Evolutionary conservation across 2,797 vertebrate genomes (phyloP).

Genomic region (Dendrocincla fuliginosa): DNA sequence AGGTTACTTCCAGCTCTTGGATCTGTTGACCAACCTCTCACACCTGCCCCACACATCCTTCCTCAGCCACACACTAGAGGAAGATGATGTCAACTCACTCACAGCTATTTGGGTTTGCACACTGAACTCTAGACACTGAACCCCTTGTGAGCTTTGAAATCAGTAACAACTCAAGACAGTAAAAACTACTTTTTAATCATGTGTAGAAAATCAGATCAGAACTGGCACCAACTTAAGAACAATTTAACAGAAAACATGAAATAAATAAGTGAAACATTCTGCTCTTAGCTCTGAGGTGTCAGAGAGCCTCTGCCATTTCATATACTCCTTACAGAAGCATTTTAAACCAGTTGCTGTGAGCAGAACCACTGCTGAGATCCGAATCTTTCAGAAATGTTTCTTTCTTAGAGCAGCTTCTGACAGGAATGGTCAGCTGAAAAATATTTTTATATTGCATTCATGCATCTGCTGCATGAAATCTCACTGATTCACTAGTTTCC

Average conservation of each 20-base stretch:
- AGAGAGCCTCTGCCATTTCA: neutral
- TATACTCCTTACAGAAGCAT: neutral
- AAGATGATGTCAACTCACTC: neutral
- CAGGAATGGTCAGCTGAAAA: neutral
- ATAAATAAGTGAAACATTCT: neutral
- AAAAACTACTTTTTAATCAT: neutral
- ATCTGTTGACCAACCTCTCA: neutral
- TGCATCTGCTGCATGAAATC: neutral
- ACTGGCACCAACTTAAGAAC: neutral
- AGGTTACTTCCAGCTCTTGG: neutral
- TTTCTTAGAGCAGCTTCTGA: neutral
- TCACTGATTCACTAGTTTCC: constrained; percentile 77
- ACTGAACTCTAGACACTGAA: neutral
- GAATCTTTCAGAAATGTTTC: neutral
- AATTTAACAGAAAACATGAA: neutral
- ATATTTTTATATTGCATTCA: neutral
- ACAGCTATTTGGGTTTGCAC: neutral
- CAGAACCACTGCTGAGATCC: neutral
- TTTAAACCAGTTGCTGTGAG: neutral
- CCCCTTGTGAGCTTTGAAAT: neutral
- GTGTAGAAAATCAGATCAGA: neutral
- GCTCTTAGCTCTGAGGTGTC: neutral
- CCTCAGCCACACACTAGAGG: neutral
- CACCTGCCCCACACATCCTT: neutral
- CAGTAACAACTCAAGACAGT: neutral